Base-by-base conservation (phyloP, 1,140 invertebrate species). In the Agraylea sexmaculata region DNA sequence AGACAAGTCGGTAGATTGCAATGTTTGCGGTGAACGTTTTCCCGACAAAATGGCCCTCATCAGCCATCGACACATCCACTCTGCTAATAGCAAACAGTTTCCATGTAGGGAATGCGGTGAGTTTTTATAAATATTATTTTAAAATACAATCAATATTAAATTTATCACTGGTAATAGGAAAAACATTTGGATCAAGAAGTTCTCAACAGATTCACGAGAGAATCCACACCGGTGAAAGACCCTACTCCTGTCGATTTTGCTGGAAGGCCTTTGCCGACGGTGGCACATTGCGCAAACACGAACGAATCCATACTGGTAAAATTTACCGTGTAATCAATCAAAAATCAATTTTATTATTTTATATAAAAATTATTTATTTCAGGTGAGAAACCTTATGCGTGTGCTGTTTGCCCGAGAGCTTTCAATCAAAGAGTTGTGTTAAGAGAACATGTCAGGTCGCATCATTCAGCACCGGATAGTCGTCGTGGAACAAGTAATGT, bases 221-320 rank as follows among this genome's bases (percentile, higher is more conserved):
- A 16, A 88, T 87, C 31, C 87, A 91, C 53, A 90, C 87, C 1
- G 83, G 84, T 12, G 74, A 77, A 52, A 71, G 83, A 27, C 82
- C 90, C 0, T 95, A 95, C 56, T 84, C 80, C 4, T 98, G 94
- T 58, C 77, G 80, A n/a, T 95, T 91, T 59, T 99, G 95, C 61
- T 94, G 92, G 73, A 98, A 99, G 59, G 88, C 93, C 16, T 99
- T 98, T 57, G 94, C 94, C 0, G 96, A 96, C 50, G 93, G 92
- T 22, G 94, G 92, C 4, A 99, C 97, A 34, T 64, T 99, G 27
- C 78, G 92, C 8, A 88, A 97, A 53, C 95, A 99, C 60, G 96
- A 98, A 56, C 78, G 97, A 42, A 99, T 96, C 28, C 94, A 99
- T 55, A 94, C 91, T 1, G 84, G 66, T 66, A 43, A 7, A 27